phyloP scores from a whole-genome alignment of 2,888 invertebrate genomes.

The Hirtodrosophila histrioides region DNA sequence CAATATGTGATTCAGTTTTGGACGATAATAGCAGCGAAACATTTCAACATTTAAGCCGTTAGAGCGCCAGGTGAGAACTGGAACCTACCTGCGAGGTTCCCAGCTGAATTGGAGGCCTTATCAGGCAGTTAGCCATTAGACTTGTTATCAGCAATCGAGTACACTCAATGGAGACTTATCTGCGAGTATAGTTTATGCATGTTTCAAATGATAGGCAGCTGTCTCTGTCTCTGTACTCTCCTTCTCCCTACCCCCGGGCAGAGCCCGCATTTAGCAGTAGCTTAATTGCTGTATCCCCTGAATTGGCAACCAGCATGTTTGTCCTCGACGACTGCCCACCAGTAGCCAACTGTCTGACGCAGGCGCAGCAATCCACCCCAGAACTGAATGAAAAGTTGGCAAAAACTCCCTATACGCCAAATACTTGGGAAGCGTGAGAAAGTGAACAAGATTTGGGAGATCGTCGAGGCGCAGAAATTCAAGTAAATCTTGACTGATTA shows the following conservation, averaged over 20 bases:
- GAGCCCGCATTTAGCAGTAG: conserved; percentile 48
- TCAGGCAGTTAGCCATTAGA: conserved; percentile 30
- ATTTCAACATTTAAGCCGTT: conserved; percentile 18
- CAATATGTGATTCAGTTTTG: conserved; percentile 15
- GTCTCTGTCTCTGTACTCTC: conserved; percentile 5
- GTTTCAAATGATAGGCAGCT: conserved; percentile 29
- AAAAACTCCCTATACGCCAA: conserved; percentile 25
- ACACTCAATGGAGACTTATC: conserved; percentile 2
- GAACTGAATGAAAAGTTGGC: conserved; percentile 25
- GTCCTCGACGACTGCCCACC: conserved; percentile 37
- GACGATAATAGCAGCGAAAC: conserved; percentile 33
- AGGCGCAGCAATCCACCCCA: conserved; percentile 32
- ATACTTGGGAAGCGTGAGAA: conserved; percentile 61
- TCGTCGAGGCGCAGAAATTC: conserved; percentile 15
- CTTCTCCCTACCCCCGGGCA: not conserved
- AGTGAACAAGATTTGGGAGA: conserved; percentile 19
- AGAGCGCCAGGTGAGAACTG: conserved; percentile 28
- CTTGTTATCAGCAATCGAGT: conserved; percentile 27
- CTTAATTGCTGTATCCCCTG: conserved; percentile 26
- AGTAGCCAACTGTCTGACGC: conserved; percentile 58
- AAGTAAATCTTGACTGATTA: conserved; percentile 67
- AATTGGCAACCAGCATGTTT: conserved; percentile 64
- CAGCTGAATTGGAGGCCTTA: conserved; percentile 7
- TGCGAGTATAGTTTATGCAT: not conserved
- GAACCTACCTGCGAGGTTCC: not conserved